phyloP scores from a whole-genome alignment of 2,797 vertebrate species.

The Sebastes jordani region DNA sequence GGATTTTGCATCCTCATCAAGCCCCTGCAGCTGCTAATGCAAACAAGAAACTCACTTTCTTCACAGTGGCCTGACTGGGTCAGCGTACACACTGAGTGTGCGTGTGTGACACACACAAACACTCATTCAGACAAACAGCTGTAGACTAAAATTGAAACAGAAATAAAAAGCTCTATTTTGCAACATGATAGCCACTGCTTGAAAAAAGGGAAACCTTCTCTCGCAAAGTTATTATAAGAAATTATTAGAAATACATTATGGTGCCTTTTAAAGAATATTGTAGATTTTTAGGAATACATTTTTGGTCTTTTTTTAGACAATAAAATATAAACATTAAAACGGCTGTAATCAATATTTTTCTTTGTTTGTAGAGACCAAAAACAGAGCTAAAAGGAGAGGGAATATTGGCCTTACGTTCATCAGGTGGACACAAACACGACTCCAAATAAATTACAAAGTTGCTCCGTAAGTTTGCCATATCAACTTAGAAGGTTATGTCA shows the following conservation, averaged over 20 bases:
- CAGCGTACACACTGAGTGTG: background rate
- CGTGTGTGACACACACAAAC: background rate
- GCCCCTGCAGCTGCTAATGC: conserved; percentile 78
- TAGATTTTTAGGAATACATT: background rate
- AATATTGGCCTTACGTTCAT: no score
- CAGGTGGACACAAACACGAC: no score
- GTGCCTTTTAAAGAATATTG: background rate
- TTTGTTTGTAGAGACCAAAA: no score
- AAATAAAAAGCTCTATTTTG: background rate
- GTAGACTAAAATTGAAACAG: background rate
- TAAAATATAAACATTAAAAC: background rate
- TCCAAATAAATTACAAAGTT: background rate
- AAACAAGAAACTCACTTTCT: conserved; percentile 73
- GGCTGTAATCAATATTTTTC: background rate
- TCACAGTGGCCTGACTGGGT: conserved; percentile 38
- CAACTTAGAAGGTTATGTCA: background rate
- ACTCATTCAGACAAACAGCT: background rate
- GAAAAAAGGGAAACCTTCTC: background rate
- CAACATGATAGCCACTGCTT: background rate
- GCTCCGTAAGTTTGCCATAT: background rate
- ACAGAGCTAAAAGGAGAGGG: no score
- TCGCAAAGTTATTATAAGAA: background rate
- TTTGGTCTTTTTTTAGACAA: background rate
- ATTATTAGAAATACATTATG: background rate
- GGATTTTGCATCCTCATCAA: conserved; percentile 83